Conservation (phyloP, 2,888 invertebrate genomes). For the Thalpophila matura region DNA sequence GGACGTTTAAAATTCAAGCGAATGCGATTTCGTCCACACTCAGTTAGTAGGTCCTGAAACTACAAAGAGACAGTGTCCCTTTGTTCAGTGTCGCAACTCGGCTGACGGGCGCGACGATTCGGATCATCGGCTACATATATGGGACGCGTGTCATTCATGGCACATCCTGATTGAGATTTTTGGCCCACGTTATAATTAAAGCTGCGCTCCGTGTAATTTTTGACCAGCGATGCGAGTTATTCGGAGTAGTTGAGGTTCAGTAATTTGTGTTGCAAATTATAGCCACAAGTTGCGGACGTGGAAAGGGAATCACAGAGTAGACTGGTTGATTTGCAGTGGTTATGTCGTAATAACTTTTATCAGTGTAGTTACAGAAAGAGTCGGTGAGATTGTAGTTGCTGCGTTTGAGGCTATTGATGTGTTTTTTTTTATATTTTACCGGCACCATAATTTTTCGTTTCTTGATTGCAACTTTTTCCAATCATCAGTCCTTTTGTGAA, state of each 20-base stretch:
- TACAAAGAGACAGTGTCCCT: conserved; percentile 74
- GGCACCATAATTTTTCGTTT: too few relatives aligned
- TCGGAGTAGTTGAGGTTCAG: conserved; percentile 47
- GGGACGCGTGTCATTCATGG: conserved; percentile 74
- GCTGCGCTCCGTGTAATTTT: conserved; percentile 52
- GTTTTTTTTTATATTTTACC: not conserved
- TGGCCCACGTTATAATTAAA: conserved; percentile 63
- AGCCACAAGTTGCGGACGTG: conserved; percentile 25
- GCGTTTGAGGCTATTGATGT: conserved; percentile 2
- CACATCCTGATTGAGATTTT: conserved; percentile 72
- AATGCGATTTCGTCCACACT: conserved; percentile 22
- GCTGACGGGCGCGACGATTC: conserved; percentile 74
- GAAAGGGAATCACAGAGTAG: conserved; percentile 51
- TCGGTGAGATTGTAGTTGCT: not conserved
- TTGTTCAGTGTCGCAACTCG: conserved; percentile 74
- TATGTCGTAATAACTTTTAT: conserved; percentile 47
- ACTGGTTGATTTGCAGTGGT: conserved; percentile 45
- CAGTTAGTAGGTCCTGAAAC: conserved; percentile 51
- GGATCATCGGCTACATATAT: conserved; percentile 77
- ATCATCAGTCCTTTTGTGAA: too few relatives aligned
- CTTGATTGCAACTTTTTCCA: too few relatives aligned
- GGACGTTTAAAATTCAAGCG: conserved; percentile 29
- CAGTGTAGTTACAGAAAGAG: conserved; percentile 38
- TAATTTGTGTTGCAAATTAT: conserved; percentile 58
- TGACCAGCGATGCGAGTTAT: conserved; percentile 57